Base-by-base conservation (phyloP, 2,113 vertebrate genomes). In the Antechinus flavipes region DNA sequence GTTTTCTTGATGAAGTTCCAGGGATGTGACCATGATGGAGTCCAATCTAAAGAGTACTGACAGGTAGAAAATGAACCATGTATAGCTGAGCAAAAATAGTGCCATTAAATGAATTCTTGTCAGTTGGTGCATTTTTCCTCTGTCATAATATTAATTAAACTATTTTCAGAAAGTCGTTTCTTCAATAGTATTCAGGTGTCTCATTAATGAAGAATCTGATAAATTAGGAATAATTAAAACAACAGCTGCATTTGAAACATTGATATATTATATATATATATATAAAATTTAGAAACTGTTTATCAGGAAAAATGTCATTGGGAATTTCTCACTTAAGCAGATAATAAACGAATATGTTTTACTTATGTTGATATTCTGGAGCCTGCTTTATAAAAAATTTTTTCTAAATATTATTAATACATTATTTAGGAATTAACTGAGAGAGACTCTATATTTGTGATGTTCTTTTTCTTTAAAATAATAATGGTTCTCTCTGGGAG, bases 211-310 rank as follows among this genome's bases (percentile, higher is more conserved):
- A 95, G 52, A 91, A 54, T 90, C 11, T 22, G 2, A 89, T 14
- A 54, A n/a, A 49, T n/a, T 46, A 46, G 55, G 3, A 90, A 56
- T 54, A 46, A 84, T 54, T 90, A 27, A 27, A 49, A 19, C 58
- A 54, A 27, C 25, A 47, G 76, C 35, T 92, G 14, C 25, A 19
- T 92, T 68, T 68, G 52, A 50, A 46, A 46, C 47, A 30, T 24
- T 76, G 22, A 35, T 0, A 46, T 55, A 24, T 52, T 3, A n/a
- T 0, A 26, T 2, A 0, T 55, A 10, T 8, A 9, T 0, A 0
- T 16, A 42, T 42, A 42, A 42, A 42, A 55, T 58, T 94, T 61
- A 30, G 24, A 52, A 92, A 35, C 90, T 22, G n/a, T 53, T 93
- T 95, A 92, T 89, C 42, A 84, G 46, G 84, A 92, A 93, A 42